These are phyloP conservation scores for Propithecus perrieri DNA, from an alignment of 2,797 vertebrate genomes.

Conservation along the genomic window DNA sequence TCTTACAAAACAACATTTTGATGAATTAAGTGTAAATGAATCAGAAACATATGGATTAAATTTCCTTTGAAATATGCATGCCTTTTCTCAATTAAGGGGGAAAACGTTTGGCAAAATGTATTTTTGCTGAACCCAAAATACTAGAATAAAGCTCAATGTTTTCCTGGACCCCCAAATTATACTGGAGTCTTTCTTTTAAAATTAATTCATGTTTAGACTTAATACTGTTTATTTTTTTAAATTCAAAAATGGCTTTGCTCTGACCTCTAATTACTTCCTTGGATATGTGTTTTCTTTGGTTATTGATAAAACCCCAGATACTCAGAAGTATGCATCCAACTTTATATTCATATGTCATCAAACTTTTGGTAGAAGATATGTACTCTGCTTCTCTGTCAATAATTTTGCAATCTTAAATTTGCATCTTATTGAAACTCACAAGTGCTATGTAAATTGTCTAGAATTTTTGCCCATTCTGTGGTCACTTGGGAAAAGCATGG, in stretches of 20 bases:
- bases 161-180: slow-evolving; percentile 67
- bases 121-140: slow-evolving; percentile 78
- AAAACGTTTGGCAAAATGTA: slow-evolving; percentile 77
- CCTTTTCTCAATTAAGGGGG: slow-evolving; percentile 80
- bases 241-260: slow-evolving; percentile 48
- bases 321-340: not conserved
- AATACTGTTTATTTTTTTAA: slow-evolving; percentile 39
- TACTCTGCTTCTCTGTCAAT: not conserved
- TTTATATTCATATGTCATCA: slow-evolving; percentile 5
- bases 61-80: slow-evolving; percentile 82
- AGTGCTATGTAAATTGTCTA: not conserved
- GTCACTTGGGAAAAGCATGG: not conserved
- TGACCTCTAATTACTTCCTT: slow-evolving; percentile 50
- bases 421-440: slow-evolving; percentile 45
- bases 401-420: slow-evolving; percentile 37
- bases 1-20: slow-evolving; percentile 84
- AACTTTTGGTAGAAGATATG: slow-evolving; percentile 28
- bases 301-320: slow-evolving; percentile 47
- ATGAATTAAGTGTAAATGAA: slow-evolving; percentile 84
- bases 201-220: slow-evolving; percentile 71
- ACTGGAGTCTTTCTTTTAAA: slow-evolving; percentile 65
- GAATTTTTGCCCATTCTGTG: not conserved
- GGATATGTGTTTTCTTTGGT: slow-evolving; percentile 37
- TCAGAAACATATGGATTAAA: slow-evolving; percentile 84
- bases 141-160: slow-evolving; percentile 62